Percentiles rank a stretch among this genome's conserved stretches.
Evolutionary conservation across 1,140 invertebrate genomes (phyloP).

Genomic region (Psix sp.): DNA sequence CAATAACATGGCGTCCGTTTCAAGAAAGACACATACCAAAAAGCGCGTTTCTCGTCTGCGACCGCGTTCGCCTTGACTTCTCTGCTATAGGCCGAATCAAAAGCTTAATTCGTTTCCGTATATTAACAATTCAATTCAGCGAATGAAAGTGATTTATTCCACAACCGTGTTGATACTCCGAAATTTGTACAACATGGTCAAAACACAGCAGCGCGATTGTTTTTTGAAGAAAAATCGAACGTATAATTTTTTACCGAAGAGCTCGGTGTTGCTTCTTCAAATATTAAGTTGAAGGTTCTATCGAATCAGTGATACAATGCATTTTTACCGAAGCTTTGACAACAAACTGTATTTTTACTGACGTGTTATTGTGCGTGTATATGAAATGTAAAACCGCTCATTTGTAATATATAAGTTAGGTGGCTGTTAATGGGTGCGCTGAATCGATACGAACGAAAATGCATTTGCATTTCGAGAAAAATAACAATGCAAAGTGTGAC

Average conservation of each 20-base stretch:
- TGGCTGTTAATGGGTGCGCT: slow-evolving; percentile 44
- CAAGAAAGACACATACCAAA: slow-evolving; percentile 34
- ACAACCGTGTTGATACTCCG: too few species aligned
- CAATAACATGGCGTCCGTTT: slow-evolving; percentile 67
- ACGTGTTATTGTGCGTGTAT: slow-evolving; percentile 10
- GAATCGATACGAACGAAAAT: slow-evolving; percentile 75
- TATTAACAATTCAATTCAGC: not conserved
- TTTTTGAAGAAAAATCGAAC: too few species aligned
- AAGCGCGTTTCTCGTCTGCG: too few species aligned
- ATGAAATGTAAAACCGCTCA: slow-evolving; percentile 13
- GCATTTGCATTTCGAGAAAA: slow-evolving; percentile 95
- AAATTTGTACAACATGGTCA: slow-evolving; percentile 8
- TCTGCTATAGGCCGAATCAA: not conserved
- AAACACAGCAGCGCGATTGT: not conserved
- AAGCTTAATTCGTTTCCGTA: not conserved
- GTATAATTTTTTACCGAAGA: too few species aligned
- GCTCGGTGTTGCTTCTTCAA: too few species aligned
- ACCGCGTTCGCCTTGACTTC: not conserved
- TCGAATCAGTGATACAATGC: too few species aligned
- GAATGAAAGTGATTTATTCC: not conserved
- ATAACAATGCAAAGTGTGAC: slow-evolving; percentile 94
- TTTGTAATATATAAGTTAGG: slow-evolving; percentile 30
- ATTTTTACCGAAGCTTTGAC: too few species aligned
- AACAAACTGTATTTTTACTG: not conserved
- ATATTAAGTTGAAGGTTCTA: too few species aligned